phyloP scores from a whole-genome alignment of 2,113 vertebrate genomes.

The Cochlearius cochlearius region DNA sequence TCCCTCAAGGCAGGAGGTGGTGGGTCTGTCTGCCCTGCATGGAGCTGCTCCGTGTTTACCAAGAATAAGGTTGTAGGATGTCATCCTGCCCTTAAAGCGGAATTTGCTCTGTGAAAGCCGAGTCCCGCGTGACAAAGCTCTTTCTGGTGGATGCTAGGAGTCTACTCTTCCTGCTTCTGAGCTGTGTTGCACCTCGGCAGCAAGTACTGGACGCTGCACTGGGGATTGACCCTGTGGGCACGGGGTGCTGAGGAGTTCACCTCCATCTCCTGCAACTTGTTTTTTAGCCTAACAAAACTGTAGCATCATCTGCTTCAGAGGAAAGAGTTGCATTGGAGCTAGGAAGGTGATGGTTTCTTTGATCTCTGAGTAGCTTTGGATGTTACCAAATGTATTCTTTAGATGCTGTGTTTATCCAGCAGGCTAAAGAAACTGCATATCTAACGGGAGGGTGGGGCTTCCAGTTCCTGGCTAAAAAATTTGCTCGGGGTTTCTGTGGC shows the following conservation, averaged over 20 bases:
- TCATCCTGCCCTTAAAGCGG: not conserved
- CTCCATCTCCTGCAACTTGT: not conserved
- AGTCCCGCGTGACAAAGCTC: not conserved
- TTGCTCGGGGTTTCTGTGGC: not conserved
- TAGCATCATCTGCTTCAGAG: not conserved
- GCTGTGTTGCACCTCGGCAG: fast-evolving
- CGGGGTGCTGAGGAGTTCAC: not conserved
- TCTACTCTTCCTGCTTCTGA: not conserved
- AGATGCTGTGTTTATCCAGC: not conserved
- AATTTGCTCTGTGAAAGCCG: no score
- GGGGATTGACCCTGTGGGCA: not conserved
- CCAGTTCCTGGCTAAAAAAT: not conserved
- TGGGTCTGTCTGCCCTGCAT: not conserved
- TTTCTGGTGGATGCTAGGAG: no score
- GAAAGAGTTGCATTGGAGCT: not conserved
- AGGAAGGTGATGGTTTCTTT: not conserved
- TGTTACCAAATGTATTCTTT: not conserved
- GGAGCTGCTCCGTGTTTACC: not conserved
- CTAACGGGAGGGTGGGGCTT: not conserved
- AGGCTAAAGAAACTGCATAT: not conserved
- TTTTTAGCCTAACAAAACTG: not conserved
- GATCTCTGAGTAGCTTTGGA: not conserved
- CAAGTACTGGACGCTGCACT: fast-evolving
- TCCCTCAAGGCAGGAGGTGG: not conserved
- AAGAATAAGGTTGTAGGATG: not conserved